A percentile compares a stretch with the other conserved stretches of the same genome.
phyloP scores from a whole-genome alignment of 2,113 vertebrate species.

The Fulmarus glacialis region DNA sequence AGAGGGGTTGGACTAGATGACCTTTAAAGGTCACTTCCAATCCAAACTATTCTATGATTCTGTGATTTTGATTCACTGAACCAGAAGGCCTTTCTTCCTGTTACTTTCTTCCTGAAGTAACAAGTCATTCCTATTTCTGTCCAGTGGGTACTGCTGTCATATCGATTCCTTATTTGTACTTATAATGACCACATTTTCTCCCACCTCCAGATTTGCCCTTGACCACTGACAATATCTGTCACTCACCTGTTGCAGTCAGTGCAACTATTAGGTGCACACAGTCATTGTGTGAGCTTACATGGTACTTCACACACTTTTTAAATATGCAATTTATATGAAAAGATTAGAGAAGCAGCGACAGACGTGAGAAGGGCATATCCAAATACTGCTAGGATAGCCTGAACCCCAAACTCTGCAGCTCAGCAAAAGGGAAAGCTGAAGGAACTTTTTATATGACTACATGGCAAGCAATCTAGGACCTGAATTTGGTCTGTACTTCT shows the following conservation, averaged over 20 bases:
- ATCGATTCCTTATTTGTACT: not conserved
- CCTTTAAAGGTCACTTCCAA: too few species aligned
- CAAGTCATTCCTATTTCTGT: not conserved
- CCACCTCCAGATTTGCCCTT: not conserved
- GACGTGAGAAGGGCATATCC: not conserved
- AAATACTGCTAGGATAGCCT: not conserved
- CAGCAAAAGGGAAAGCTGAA: not conserved
- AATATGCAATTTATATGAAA: not conserved
- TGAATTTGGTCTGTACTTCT: not conserved
- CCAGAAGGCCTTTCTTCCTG: not conserved
- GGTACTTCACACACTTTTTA: not conserved
- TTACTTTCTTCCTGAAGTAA: not conserved
- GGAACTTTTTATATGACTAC: not conserved
- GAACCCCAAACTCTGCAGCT: not conserved
- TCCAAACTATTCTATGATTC: too few species aligned
- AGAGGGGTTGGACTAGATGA: too few species aligned
- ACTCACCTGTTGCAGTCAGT: not conserved
- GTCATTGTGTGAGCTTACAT: fast-evolving
- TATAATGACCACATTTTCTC: not conserved
- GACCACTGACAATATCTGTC: not conserved
- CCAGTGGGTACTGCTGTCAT: not conserved
- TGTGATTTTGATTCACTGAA: not conserved
- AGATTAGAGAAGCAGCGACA: not conserved
- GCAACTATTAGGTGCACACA: not conserved
- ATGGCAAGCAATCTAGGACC: not conserved